Base-by-base conservation (phyloP, 2,113 vertebrate genomes). In the Nanorana parkeri region DNA sequence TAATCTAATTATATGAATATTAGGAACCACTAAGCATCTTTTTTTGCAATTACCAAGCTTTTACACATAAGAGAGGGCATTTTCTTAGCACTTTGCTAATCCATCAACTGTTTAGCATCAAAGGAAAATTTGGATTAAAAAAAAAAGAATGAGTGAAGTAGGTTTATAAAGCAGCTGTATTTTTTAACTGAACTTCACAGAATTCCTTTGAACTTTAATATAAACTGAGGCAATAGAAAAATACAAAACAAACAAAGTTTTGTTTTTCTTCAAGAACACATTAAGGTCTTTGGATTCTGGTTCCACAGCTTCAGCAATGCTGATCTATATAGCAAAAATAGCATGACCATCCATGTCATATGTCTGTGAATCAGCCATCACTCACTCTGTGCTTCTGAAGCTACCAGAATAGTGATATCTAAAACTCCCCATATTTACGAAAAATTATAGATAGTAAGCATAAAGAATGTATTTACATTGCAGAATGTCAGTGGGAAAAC, bases 1-100 rank as follows among this genome's bases (percentile, higher is more conserved):
- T 95, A 95, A 99, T 96, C 94, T 94, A 95, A 96, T 97, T 96
- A 96, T 92, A 92, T 91, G 92, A 96, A 95, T 94, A 96, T 95
- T 94, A 95, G 79, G 85, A 95, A 90, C 89, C 91, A 93, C 94
- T 93, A 94, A 96, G 93, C 94, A 96, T 95, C 92, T 94, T 97
- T 92, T 94, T 91, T 91, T 95, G 94, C 96, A 97, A 96, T 97
- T 96, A 96, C 90, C 93, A 95, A 96, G 94, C 93, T 94, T 95
- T 92, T 87, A 90, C 90, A 93, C 92, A 94, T 92, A 90, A 94
- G 94, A 93, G 91, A 90, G 91, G 90, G 90, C 91, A 94, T 94
- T 96, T 92, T 94, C 92, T 95, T 93, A 92, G 92, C 90, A 91
- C 86, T 89, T 86, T 91, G 89, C 89, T 94, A 91, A 95, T 96